Evolutionary conservation across 1,140 invertebrate genomes (phyloP).

Genomic region (Battus philenor): DNA sequence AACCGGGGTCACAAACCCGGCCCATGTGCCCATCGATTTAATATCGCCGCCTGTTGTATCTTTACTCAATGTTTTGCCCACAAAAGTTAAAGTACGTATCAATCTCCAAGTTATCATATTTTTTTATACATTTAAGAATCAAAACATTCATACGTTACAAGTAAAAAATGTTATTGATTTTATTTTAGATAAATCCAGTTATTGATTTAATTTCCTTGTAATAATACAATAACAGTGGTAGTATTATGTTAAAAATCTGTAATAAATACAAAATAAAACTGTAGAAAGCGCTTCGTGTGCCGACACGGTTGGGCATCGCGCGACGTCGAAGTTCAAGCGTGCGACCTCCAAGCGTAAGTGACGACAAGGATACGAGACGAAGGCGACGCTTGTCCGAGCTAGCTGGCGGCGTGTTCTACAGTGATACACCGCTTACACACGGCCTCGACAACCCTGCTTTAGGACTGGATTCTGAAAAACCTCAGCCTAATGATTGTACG

Average conservation of each 20-base stretch:
- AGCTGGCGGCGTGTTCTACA: slow-evolving; percentile 67
- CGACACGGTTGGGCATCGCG: slow-evolving; percentile 48
- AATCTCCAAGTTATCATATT: not conserved
- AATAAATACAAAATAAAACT: no score
- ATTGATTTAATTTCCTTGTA: no score
- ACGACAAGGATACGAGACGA: slow-evolving; percentile 62
- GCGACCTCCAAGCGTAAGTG: slow-evolving; percentile 50
- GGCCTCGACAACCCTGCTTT: slow-evolving; percentile 56
- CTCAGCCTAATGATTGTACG: slow-evolving; percentile 32
- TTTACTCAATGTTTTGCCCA: slow-evolving; percentile 56
- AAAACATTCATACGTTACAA: no score
- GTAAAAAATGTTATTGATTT: no score
- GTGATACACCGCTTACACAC: slow-evolving; percentile 43
- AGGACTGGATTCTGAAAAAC: slow-evolving; percentile 49
- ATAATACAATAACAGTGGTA: no score
- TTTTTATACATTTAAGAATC: no score
- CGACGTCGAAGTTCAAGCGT: slow-evolving; percentile 61
- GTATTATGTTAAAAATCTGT: no score
- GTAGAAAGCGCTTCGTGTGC: slow-evolving; percentile 49
- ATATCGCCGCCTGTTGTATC: slow-evolving; percentile 62
- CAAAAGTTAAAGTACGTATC: slow-evolving; percentile 51
- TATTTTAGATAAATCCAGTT: no score
- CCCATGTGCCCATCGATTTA: slow-evolving; percentile 68
- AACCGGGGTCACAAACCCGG: slow-evolving; percentile 76
- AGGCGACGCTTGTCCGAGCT: slow-evolving; percentile 59